Evolutionary conservation across 2,888 invertebrate genomes (phyloP).

Genomic region (Dexiosoma caninum): DNA sequence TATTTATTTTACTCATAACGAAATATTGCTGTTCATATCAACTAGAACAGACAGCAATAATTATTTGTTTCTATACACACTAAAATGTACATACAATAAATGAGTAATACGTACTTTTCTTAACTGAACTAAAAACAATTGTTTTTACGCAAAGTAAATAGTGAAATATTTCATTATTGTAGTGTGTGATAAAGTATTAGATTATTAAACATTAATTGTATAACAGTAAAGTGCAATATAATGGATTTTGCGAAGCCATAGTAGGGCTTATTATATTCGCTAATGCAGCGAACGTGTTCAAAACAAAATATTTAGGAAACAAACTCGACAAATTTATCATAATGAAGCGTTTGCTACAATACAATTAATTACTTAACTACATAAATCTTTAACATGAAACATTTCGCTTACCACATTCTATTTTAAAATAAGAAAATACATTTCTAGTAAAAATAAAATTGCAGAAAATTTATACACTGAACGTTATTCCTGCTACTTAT

Average conservation of each 20-base stretch:
- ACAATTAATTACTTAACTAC: constrained; percentile 11
- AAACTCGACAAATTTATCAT: neutral
- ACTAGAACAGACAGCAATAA: constrained; percentile 32
- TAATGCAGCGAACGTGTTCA: neutral
- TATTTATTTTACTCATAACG: constrained; percentile 14
- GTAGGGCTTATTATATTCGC: neutral
- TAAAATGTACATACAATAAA: no score
- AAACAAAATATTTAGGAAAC: constrained; percentile 28
- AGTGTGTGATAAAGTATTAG: neutral
- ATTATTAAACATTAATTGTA: constrained; percentile 28
- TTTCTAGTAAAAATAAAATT: no score
- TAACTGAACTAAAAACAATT: no score
- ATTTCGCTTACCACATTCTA: constrained; percentile 7
- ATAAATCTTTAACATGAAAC: neutral
- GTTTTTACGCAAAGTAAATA: neutral
- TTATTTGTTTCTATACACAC: constrained; percentile 14
- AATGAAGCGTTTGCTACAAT: neutral
- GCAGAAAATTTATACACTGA: no score
- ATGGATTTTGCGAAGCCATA: neutral
- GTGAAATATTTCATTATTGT: neutral
- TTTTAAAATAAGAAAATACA: no score
- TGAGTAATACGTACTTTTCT: no score
- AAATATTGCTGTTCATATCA: constrained; percentile 25
- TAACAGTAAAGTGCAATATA: neutral
- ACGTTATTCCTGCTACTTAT: no score